Percentiles rank a stretch among this genome's conserved stretches.
These are phyloP conservation scores for Bombylius major DNA, from an alignment of 2,888 invertebrate species.

Conservation along the genomic window DNA sequence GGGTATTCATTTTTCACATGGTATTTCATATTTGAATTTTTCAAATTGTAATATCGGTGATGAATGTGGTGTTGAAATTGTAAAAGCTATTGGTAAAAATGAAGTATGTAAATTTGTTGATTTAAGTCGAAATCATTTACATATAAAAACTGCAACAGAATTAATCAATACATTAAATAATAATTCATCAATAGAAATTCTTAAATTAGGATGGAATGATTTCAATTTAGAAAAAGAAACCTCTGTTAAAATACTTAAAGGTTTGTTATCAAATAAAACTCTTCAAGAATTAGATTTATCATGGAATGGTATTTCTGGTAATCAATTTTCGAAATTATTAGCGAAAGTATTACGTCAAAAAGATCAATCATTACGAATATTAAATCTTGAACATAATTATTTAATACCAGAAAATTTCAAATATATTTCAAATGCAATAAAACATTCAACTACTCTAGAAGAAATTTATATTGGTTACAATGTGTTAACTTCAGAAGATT, in stretches of 20 bases:
- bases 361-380: not conserved
- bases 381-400: slow-evolving; percentile 10
- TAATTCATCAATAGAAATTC: slow-evolving; percentile 2
- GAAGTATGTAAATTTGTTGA: slow-evolving; percentile 4
- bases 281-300: slow-evolving; percentile 10
- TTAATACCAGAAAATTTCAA: slow-evolving; percentile 2
- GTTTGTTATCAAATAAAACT: slow-evolving; percentile 6
- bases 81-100: slow-evolving; percentile 5
- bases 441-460: slow-evolving; percentile 2
- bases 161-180: not conserved
- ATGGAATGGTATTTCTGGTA: slow-evolving; percentile 13
- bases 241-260: slow-evolving; percentile 4
- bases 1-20: slow-evolving; percentile 7
- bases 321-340: slow-evolving; percentile 1
- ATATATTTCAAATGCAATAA: slow-evolving; percentile 1
- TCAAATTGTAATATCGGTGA: slow-evolving; percentile 10
- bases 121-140: slow-evolving; percentile 10
- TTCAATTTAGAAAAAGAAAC: slow-evolving; percentile 7
- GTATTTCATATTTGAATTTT: slow-evolving; percentile 9
- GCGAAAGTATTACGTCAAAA: not conserved
- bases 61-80: slow-evolving; percentile 9
- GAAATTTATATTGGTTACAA: slow-evolving; percentile 14
- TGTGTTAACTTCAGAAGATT: not conserved
- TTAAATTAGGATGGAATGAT: slow-evolving; percentile 13
- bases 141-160: not conserved